Base-by-base conservation (phyloP, 2,113 vertebrate species). In the Sinocyclocheilus rhinocerous region DNA sequence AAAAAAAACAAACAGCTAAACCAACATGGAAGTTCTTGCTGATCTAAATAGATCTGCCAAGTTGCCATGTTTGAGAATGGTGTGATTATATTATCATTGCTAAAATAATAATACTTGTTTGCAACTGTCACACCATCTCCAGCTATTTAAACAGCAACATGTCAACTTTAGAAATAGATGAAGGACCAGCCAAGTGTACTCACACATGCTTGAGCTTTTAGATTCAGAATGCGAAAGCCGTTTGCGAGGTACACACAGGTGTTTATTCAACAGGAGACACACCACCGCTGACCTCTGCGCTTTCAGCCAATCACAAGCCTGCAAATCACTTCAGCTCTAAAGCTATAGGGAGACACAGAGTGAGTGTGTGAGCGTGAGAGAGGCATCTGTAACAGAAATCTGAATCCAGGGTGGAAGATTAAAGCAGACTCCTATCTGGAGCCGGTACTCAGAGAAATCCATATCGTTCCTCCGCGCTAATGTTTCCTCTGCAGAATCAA, bases 401-500 rank as follows among this genome's bases (percentile, higher is more conserved):
- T 75, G 76, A 67, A 86, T 88, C 84, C 29, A 57, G 72, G 45
- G 36, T 76, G 59, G 84, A 91, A 92, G 90, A 93, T 93, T 84
- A 93, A 94, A 92, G 91, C 63, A 52, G 84, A 88, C 87, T 88
- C 86, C 87, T 85, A 90, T 78, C 90, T 89, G 79, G 90, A 70
- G 48, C 89, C 83, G 76, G 88, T 87, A 73, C 84, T 87, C 72
- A 55, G 89, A 89, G 90, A 93, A 92, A 91, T 83, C 79, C 86
- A 90, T 87, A 87, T 87, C 83, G 89, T 89, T 86, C 80, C 63
- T 92, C 86, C 42, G 36, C n/a, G 61, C 88, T 92, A 91, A 92
- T 91, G 88, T 92, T 92, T 91, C 88, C 89, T 92, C 87, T 87
- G 78, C 84, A 59, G 83, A 88, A 89, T 89, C 89, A 81, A 89